phyloP scores from a whole-genome alignment of 2,888 invertebrate genomes.

The Chrysopilus asiliformis region DNA sequence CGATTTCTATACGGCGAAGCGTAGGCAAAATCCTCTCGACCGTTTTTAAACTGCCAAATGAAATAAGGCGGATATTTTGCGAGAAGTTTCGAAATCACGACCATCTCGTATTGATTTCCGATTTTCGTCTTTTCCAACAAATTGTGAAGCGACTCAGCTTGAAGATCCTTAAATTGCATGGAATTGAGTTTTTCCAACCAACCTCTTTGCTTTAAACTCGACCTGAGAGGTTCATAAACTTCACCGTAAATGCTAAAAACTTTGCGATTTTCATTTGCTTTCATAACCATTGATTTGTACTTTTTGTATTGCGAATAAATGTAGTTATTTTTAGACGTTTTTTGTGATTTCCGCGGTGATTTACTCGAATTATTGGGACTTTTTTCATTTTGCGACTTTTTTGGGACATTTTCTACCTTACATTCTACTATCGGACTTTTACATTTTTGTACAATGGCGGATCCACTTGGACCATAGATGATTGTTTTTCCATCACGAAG shows the following conservation, averaged over 20 bases:
- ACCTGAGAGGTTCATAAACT: slow-evolving; percentile 22
- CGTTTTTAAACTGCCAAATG: slow-evolving; percentile 45
- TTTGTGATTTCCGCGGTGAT: no score
- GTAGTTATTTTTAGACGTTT: no score
- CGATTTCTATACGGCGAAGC: slow-evolving; percentile 27
- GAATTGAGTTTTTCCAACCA: slow-evolving; percentile 58
- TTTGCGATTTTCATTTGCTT: slow-evolving; percentile 26
- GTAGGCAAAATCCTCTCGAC: slow-evolving; percentile 20
- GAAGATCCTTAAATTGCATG: slow-evolving; percentile 24
- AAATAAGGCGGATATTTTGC: slow-evolving; percentile 51
- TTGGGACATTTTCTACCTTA: no score
- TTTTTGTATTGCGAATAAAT: slow-evolving; percentile 9
- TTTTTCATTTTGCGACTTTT: no score
- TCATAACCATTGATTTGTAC: slow-evolving; percentile 6
- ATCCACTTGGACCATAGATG: no score
- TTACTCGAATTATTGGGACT: no score
- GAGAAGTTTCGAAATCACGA: slow-evolving; percentile 46
- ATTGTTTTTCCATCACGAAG: no score
- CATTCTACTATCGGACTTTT: no score
- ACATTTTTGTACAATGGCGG: no score
- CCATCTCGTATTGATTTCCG: slow-evolving; percentile 30
- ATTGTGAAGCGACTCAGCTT: slow-evolving; percentile 23
- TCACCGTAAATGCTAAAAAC: slow-evolving; percentile 31
- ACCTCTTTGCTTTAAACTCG: slow-evolving; percentile 47
- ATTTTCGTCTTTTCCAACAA: slow-evolving; percentile 25